These are phyloP conservation scores for Numida meleagris DNA, from an alignment of 2,113 vertebrate species.

Conservation along the genomic window DNA sequence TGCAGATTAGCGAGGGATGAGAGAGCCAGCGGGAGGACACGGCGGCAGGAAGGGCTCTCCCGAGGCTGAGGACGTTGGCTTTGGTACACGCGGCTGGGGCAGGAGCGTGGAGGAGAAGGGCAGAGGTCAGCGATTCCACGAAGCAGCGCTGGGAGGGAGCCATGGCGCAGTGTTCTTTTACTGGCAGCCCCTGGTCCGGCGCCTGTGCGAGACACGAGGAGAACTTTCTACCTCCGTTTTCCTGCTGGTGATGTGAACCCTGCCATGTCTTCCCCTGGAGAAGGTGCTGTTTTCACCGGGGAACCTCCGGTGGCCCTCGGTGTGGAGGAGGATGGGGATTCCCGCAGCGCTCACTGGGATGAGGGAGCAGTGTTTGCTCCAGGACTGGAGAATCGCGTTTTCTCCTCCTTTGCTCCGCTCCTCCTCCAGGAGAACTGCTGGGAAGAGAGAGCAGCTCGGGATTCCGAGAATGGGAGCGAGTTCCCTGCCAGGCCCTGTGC, in stretches of 20 bases:
- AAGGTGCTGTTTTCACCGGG: no score
- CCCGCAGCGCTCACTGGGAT: background rate
- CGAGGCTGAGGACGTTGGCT: background rate
- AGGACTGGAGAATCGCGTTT: background rate
- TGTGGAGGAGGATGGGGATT: background rate
- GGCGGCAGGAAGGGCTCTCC: rapidly evolving
- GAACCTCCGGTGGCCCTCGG: rapidly evolving
- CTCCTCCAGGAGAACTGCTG: background rate
- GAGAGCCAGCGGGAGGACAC: background rate
- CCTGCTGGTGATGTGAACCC: background rate
- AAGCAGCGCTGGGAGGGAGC: background rate
- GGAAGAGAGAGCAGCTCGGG: background rate
- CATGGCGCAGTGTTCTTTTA: background rate
- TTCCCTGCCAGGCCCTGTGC: background rate
- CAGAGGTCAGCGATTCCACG: constrained; percentile 13
- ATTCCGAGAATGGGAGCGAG: rapidly evolving
- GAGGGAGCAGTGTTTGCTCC: background rate
- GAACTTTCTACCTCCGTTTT: background rate
- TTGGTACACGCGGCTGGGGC: background rate
- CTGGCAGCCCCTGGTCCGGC: background rate
- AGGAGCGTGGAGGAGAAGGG: background rate
- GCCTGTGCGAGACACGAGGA: background rate
- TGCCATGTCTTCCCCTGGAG: rapidly evolving
- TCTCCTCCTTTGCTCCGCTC: background rate
- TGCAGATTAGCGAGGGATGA: background rate